These are phyloP conservation scores for Microctenopoma lineatum DNA, from an alignment of 2,797 vertebrate species.

Conservation along the genomic window DNA sequence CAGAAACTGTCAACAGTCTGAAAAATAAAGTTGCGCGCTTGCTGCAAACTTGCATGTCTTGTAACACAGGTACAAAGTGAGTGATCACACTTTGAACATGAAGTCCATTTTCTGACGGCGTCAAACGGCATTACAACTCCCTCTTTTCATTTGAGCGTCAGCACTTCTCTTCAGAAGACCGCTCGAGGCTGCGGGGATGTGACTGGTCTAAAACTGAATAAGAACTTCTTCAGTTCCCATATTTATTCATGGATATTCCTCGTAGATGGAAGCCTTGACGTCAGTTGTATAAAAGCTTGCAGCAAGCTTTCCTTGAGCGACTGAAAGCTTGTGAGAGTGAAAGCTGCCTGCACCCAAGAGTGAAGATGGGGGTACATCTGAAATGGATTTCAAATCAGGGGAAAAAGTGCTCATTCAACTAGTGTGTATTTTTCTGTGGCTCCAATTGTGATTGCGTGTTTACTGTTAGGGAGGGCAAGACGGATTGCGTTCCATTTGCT, in stretches of 20 bases:
- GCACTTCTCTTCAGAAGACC: constrained; percentile 25
- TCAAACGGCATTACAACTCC: constrained; percentile 9
- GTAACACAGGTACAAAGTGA: constrained; percentile 51
- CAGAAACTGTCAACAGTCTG: constrained; percentile 44
- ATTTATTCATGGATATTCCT: constrained; percentile 41
- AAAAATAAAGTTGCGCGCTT: constrained; percentile 28
- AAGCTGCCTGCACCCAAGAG: constrained; percentile 49
- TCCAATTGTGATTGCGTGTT: constrained; percentile 28
- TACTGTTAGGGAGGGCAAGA: constrained; percentile 51
- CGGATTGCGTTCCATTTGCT: constrained; percentile 61
- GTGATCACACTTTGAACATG: constrained; percentile 50
- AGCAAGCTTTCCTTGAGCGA: constrained; percentile 35
- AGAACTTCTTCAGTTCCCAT: constrained; percentile 31
- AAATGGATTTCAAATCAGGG: constrained; percentile 73
- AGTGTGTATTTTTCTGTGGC: constrained; percentile 37
- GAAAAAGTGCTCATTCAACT: constrained; percentile 76
- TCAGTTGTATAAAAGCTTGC: constrained; percentile 71
- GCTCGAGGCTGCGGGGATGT: constrained; percentile 17
- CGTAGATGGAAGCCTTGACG: constrained; percentile 48
- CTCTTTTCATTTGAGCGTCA: constrained; percentile 32
- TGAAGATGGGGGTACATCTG: constrained; percentile 50
- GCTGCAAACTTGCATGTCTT: neutral
- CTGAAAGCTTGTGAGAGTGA: constrained; percentile 51
- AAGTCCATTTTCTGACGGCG: constrained; percentile 32
- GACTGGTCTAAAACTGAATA: constrained; percentile 33